These are phyloP conservation scores for Eublepharis macularius DNA, from an alignment of 2,113 vertebrate genomes.

Conservation along the genomic window DNA sequence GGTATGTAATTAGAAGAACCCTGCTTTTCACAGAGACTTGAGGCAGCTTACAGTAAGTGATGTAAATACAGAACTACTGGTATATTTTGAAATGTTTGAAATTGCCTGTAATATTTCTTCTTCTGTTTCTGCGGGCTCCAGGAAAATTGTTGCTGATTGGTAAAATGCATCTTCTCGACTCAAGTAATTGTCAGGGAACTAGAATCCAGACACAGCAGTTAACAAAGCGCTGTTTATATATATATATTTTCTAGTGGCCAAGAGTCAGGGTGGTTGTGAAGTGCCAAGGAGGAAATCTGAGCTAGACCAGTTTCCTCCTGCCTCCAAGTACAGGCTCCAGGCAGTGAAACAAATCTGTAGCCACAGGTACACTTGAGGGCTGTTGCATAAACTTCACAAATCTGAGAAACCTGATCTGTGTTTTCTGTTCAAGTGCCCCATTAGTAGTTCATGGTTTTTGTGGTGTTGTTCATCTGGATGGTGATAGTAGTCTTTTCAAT, in stretches of 20 bases:
- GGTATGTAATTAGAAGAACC: neutral
- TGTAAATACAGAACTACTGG: neutral
- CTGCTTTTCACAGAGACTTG: neutral
- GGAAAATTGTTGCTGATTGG: neutral
- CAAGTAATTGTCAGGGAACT: neutral
- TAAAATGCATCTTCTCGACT: neutral
- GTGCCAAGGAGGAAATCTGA: neutral
- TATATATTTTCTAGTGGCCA: neutral
- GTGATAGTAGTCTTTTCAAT: neutral
- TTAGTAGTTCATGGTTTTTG: no score
- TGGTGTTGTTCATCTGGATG: neutral
- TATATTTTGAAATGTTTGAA: neutral
- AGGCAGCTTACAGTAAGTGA: neutral
- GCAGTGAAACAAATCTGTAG: no score
- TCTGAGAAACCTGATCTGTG: no score
- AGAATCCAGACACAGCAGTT: neutral
- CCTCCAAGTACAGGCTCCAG: no score
- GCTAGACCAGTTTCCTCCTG: neutral
- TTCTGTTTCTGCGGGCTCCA: neutral
- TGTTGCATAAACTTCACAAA: neutral
- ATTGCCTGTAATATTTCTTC: no score
- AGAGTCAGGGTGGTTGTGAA: neutral
- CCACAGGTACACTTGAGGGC: neutral
- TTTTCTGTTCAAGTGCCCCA: no score
- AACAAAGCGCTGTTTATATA: neutral